Evolutionary conservation across 2,888 invertebrate species (phyloP).

Genomic region (Hydrotaea diabolus): DNA sequence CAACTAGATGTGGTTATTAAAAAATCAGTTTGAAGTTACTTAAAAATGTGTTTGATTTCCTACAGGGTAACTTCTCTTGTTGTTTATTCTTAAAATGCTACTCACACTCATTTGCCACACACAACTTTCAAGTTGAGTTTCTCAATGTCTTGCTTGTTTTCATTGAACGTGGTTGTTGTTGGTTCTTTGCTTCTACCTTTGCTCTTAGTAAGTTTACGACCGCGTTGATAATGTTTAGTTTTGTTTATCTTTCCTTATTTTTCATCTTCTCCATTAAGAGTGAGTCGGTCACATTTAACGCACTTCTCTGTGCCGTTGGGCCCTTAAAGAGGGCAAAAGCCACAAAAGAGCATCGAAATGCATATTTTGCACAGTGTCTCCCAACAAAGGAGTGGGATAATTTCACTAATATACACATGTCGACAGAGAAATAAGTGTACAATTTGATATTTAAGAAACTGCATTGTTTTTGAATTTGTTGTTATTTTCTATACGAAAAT

Average conservation of each 20-base stretch:
- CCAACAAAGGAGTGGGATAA: too few relatives aligned
- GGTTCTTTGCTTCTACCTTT: background rate
- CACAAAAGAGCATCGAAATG: slow-evolving; percentile 7
- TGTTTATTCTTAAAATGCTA: slow-evolving; percentile 5
- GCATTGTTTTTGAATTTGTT: background rate
- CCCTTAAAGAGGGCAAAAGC: background rate
- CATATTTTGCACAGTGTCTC: background rate
- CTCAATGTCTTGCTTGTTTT: background rate
- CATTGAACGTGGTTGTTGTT: background rate
- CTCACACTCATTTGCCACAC: background rate
- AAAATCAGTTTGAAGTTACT: too few relatives aligned
- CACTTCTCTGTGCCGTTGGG: background rate
- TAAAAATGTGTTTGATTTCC: too few relatives aligned
- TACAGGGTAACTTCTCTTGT: too few relatives aligned
- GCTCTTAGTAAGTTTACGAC: background rate
- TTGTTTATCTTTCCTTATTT: too few relatives aligned
- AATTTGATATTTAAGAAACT: too few relatives aligned
- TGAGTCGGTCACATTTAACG: background rate
- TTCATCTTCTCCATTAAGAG: background rate
- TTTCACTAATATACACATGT: too few relatives aligned
- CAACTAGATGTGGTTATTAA: too few relatives aligned
- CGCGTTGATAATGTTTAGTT: background rate
- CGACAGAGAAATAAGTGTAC: too few relatives aligned
- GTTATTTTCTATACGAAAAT: too few relatives aligned
- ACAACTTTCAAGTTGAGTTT: background rate